Evolutionary conservation across 2,888 invertebrate genomes (phyloP).

Genomic region (Acanthosoma haemorrhoidale): DNA sequence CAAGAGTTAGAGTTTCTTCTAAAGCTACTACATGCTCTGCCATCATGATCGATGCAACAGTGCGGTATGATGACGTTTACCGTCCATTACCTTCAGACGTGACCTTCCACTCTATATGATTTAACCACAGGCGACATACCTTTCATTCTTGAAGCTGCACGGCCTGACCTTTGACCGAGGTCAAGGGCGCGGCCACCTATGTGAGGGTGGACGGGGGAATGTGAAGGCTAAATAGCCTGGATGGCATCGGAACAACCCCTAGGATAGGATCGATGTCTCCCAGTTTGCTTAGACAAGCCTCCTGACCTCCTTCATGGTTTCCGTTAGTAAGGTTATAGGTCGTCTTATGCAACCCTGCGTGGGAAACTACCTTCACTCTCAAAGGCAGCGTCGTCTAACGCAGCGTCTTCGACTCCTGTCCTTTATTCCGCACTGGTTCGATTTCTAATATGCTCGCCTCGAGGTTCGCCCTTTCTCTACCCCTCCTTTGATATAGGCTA

Average conservation of each 20-base stretch:
- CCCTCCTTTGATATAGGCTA: not conserved
- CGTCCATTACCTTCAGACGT: no score
- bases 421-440: not conserved
- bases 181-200: not conserved
- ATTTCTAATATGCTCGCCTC: not conserved
- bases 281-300: not conserved
- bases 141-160: not conserved
- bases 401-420: not conserved
- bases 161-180: not conserved
- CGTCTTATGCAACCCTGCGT: conserved; percentile 17
- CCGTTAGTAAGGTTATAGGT: conserved; percentile 16
- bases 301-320: conserved; percentile 17
- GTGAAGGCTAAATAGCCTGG: not conserved
- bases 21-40: no score
- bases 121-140: no score
- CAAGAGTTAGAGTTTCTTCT: no score
- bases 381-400: not conserved
- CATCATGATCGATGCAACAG: no score
- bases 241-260: not conserved
- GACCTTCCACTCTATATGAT: no score
- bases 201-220: not conserved
- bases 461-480: not conserved
- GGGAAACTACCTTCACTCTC: conserved; percentile 27
- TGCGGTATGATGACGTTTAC: no score
- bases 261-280: conserved; percentile 8